Evolutionary conservation across 2,113 vertebrate species (phyloP).

Genomic region (Pholis gunnellus): DNA sequence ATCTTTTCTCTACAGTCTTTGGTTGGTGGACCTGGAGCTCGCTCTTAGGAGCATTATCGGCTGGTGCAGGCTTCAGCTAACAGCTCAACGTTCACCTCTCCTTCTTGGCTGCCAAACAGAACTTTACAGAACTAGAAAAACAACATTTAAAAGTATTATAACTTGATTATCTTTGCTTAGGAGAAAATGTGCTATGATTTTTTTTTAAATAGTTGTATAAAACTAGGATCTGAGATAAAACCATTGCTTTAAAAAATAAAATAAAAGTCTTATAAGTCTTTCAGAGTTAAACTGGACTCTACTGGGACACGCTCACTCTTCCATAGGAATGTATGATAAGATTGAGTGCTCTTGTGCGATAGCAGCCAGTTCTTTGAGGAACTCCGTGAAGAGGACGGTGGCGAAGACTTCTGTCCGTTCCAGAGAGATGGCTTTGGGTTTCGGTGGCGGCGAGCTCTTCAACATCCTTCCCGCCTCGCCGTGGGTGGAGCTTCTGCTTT

Average conservation of each 20-base stretch:
- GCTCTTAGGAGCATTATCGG: neutral
- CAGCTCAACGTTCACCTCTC: conserved; percentile 22
- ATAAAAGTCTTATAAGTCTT: conserved; percentile 12
- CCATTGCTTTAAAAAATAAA: conserved; percentile 59
- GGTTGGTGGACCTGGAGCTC: conserved; percentile 50
- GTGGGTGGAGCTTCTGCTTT: conserved; percentile 68
- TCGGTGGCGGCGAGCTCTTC: conserved; percentile 78
- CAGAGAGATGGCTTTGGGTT: conserved; percentile 83
- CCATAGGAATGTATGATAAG: conserved; percentile 88
- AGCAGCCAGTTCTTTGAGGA: conserved; percentile 97
- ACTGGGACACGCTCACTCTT: conserved; percentile 80
- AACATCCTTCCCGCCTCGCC: conserved; percentile 71
- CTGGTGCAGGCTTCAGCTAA: conserved; percentile 32
- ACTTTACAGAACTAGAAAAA: conserved; percentile 14
- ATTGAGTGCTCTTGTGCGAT: conserved; percentile 96
- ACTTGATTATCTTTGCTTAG: conserved; percentile 50
- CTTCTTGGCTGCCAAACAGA: conserved; percentile 5
- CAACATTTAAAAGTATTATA: conserved; percentile 19
- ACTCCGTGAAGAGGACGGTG: conserved; percentile 94
- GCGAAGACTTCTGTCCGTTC: conserved; percentile 90
- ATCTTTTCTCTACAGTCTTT: conserved; percentile 55
- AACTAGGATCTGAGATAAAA: conserved; percentile 61
- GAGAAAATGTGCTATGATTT: conserved; percentile 63
- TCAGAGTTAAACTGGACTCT: conserved; percentile 19
- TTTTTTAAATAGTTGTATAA: conserved; percentile 39